Evolutionary conservation across 2,797 vertebrate species (phyloP).

Genomic region (Rhyacichthys aspro): DNA sequence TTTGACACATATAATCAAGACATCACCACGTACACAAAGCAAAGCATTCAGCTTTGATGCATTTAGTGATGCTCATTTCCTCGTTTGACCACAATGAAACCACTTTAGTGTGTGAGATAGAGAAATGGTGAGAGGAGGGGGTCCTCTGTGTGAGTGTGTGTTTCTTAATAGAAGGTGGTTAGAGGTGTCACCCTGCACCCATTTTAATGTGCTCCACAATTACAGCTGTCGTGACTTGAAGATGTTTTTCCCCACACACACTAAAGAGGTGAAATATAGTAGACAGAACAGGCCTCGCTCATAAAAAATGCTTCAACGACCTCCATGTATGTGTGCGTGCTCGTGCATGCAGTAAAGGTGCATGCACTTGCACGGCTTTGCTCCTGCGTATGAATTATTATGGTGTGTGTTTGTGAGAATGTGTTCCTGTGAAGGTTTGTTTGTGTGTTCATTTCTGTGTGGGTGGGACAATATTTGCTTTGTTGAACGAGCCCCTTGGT

Average conservation of each 20-base stretch:
- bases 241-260: slow-evolving; percentile 57
- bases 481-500: slow-evolving; percentile 78
- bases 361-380: slow-evolving; percentile 23
- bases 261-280: slow-evolving; percentile 73
- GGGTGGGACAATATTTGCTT: slow-evolving; percentile 88
- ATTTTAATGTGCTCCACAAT: slow-evolving; percentile 86
- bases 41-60: slow-evolving; percentile 70
- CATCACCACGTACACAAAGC: slow-evolving; percentile 75
- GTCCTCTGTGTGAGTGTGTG: slow-evolving; percentile 57
- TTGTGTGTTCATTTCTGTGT: slow-evolving; percentile 64
- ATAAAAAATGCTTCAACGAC: slow-evolving; percentile 84
- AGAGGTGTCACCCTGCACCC: slow-evolving; percentile 80
- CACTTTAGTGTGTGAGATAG: slow-evolving; percentile 48
- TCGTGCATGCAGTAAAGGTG: slow-evolving; percentile 45
- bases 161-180: slow-evolving; percentile 78
- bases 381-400: slow-evolving; percentile 62
- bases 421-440: slow-evolving; percentile 35
- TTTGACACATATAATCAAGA: slow-evolving; percentile 79
- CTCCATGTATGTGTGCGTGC: slow-evolving; percentile 52
- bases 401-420: slow-evolving; percentile 40
- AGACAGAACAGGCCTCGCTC: slow-evolving; percentile 69
- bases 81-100: slow-evolving; percentile 75
- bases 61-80: slow-evolving; percentile 64
- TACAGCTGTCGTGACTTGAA: slow-evolving; percentile 83
- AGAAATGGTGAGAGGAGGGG: slow-evolving; percentile 35